Evolutionary conservation across 1,140 invertebrate species (phyloP), one percentile per base, ranked within the genome.

Genomic region (Popillia japonica): DNA sequence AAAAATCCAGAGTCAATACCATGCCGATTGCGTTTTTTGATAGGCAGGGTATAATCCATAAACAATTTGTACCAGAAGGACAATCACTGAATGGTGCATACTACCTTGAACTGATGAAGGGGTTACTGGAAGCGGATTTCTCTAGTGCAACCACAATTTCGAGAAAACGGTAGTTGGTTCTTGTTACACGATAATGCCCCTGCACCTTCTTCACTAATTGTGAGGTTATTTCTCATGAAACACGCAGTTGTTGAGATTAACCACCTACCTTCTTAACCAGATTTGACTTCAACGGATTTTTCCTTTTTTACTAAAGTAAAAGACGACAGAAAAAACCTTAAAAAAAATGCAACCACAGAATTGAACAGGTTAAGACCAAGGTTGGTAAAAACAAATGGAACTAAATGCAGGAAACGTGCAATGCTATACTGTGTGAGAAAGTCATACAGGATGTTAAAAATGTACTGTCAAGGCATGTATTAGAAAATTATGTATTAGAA

Each of bases 231-330:
- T 73, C 72, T 40, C n/a, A 9, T 10, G 20, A 73, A 73, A 73
- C 27, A 73, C 6, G 72, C 4, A 17, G 20, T 40, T 73, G 8
- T 73, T 73, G 23, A 73, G 72, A 73, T 73, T 34, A 73, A 73
- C 14, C 72, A 23, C n/a, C 23, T 80, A 11, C 83, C 79, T 78
- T 82, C 78, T 22, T 79, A 41, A 8, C 83, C 83, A 64, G 82
- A 34, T 4, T 34, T 34, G 27, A 4, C 27, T 2, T 4, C 27
- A 34, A 4, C 27, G 27, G 27, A 34, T 34, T 34, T 34, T 34
- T n/a, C n/a, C n/a, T n/a, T n/a, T 34, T 34, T 34, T 34, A 2
- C 27, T 34, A 34, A 34, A 34, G 27, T 34, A 34, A 34, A 34
- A 34, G n/a, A n/a, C n/a, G n/a, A n/a, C n/a, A n/a, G n/a, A n/a